Percentiles rank a stretch among this genome's conserved stretches.
Conservation (phyloP, 1,140 invertebrate species). For the Tribolium madens region DNA sequence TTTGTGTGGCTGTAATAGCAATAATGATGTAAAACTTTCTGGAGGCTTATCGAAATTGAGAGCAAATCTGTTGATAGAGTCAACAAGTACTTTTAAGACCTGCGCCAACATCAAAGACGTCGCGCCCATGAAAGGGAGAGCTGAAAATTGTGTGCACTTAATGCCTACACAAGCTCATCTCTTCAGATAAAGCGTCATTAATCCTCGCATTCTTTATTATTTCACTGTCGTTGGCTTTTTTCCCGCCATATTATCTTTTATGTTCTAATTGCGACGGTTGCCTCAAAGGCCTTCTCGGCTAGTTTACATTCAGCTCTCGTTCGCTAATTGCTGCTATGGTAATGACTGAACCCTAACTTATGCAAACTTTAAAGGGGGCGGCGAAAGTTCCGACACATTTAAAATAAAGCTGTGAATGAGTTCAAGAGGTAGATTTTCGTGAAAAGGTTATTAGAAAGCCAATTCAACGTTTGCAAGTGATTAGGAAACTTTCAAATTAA, state of each 20-base stretch:
- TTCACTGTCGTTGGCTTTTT: slow-evolving; percentile 57
- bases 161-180: slow-evolving; percentile 41
- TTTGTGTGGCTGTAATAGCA: background rate
- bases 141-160: slow-evolving; percentile 49
- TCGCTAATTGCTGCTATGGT: slow-evolving; percentile 56
- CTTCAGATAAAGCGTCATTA: slow-evolving; percentile 53
- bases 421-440: slow-evolving; percentile 33
- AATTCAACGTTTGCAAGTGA: slow-evolving; percentile 19
- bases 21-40: slow-evolving; percentile 30
- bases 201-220: slow-evolving; percentile 57
- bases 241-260: slow-evolving; percentile 55
- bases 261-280: slow-evolving; percentile 52
- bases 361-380: slow-evolving; percentile 56
- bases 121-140: slow-evolving; percentile 38
- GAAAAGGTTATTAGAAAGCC: slow-evolving; percentile 28
- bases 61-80: slow-evolving; percentile 44
- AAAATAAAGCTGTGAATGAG: slow-evolving; percentile 51
- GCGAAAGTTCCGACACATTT: slow-evolving; percentile 54
- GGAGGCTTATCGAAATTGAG: slow-evolving; percentile 26
- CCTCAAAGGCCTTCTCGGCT: slow-evolving; percentile 51
- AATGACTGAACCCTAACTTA: slow-evolving; percentile 54
- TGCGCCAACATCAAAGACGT: slow-evolving; percentile 38
- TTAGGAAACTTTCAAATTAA: slow-evolving; percentile 29
- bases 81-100: slow-evolving; percentile 43
- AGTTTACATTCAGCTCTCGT: slow-evolving; percentile 54